Base-by-base conservation (phyloP, 2,888 invertebrate species). In the Pseudoips prasinana region DNA sequence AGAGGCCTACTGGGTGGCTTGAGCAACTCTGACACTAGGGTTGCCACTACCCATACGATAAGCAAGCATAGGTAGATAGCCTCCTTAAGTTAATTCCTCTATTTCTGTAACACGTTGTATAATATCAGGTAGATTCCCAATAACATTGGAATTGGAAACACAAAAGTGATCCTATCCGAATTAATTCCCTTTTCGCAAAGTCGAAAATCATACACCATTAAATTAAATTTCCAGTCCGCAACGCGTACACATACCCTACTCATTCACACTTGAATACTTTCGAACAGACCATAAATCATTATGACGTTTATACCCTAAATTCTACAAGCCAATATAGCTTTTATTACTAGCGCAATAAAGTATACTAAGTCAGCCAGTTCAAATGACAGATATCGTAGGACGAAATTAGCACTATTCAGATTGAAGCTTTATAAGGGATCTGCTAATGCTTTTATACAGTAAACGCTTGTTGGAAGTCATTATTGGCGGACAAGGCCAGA, bases 181-280 rank as follows among this genome's bases (percentile, higher is more conserved):
- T 35, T 44, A 29, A 52, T 47, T 51, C 37, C 29, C 44, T 47
- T 35, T 35, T 14, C 17, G 20, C 31, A 17, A 20, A 34, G 22
- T 22, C 25, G 9, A 41, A 41, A 36, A 39, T 35, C 34, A 31
- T 29, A 30, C 26, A 25, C 31, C 37, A 30, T 37, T 24, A 32
- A 45, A 55, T 49, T 54, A 49, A 41, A 39, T 54, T 33, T 36
- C 36, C 48, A 42, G 33, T 39, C 28, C 28, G 25, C 39, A 54
- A 45, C 38, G 29, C 40, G 35, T 49, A 39, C 25, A 33, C 40
- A 34, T 40, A 58, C 63, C 64, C 58, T 54, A 29, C 38, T 63
- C 65, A 62, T 58, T 58, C 46, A 55, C 64, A 60, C 55, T 56
- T 42, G 52, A 51, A 35, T 59, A 54, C 57, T 54, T 48, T 29